phyloP scores from a whole-genome alignment of 1,140 invertebrate genomes.

The Drosophila eugracilis region DNA sequence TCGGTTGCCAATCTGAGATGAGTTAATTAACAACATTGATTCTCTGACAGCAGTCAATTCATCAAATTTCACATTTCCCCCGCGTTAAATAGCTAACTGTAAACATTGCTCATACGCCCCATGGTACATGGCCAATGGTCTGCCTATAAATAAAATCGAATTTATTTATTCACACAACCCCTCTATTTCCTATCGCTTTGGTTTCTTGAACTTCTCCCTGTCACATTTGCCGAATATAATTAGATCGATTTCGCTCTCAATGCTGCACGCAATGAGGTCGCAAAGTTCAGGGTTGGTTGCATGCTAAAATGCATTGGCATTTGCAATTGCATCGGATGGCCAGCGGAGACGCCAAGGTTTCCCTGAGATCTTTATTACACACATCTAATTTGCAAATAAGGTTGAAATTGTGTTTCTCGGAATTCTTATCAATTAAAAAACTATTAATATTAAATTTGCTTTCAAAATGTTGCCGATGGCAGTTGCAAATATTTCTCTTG shows the following conservation, averaged over 20 bases:
- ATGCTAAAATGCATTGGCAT: constrained; percentile 19
- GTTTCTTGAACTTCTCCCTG: constrained; percentile 42
- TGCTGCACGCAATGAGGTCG: constrained; percentile 31
- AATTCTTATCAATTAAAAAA: neutral
- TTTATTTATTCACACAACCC: constrained; percentile 13
- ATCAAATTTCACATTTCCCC: constrained; percentile 14
- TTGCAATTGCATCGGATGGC: constrained; percentile 21
- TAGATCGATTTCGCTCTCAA: constrained; percentile 45
- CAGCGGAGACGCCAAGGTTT: constrained; percentile 18
- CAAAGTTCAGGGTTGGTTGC: constrained; percentile 34
- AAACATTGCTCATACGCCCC: constrained; percentile 27
- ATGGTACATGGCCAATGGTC: neutral
- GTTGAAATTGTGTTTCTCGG: too few relatives aligned
- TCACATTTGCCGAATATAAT: constrained; percentile 36
- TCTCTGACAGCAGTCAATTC: constrained; percentile 8
- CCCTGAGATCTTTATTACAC: neutral
- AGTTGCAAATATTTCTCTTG: too few relatives aligned
- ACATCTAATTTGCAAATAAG: neutral
- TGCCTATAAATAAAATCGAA: constrained; percentile 21
- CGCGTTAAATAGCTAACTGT: neutral
- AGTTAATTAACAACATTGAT: constrained; percentile 34
- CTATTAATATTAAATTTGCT: neutral
- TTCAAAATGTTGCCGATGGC: neutral
- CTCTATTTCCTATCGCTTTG: constrained; percentile 13
- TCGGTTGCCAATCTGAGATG: constrained; percentile 12